Conservation (phyloP, 1,140 invertebrate genomes). For the Elymnias hypermnestra region DNA sequence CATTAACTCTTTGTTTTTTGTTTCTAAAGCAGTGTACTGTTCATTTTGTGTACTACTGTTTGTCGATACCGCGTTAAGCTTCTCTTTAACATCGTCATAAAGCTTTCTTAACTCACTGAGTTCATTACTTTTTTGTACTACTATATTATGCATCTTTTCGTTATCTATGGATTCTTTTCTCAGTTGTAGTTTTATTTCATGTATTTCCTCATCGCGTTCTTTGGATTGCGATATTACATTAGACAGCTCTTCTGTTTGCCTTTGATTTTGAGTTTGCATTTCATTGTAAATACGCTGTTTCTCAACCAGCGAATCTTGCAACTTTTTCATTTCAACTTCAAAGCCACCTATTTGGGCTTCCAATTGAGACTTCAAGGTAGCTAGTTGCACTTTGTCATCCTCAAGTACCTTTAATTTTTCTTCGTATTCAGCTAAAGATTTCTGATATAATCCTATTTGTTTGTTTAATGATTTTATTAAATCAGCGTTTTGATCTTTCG, state of each 20-base stretch:
- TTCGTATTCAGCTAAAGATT: conserved; percentile 56
- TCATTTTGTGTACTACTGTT: conserved; percentile 43
- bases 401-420: conserved; percentile 61
- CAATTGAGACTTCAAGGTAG: conserved; percentile 38
- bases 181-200: conserved; percentile 69
- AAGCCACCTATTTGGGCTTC: conserved; percentile 44
- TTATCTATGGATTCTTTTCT: conserved; percentile 72
- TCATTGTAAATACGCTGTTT: conserved; percentile 58
- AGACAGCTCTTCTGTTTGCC: conserved; percentile 56
- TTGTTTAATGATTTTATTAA: conserved; percentile 63
- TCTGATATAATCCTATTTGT: conserved; percentile 69
- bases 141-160: conserved; percentile 50
- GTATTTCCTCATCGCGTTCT: conserved; percentile 77
- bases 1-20: conserved; percentile 77
- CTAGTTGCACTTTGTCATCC: conserved; percentile 55
- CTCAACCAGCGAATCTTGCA: conserved; percentile 50
- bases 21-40: conserved; percentile 42
- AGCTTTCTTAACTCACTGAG: conserved; percentile 47
- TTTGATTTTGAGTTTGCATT: conserved; percentile 57
- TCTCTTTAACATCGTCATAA: conserved; percentile 43
- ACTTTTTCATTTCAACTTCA: conserved; percentile 50
- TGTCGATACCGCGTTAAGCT: conserved; percentile 35
- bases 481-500: conserved; percentile 61
- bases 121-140: conserved; percentile 44
- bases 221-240: conserved; percentile 60